Evolutionary conservation across 2,797 vertebrate species (phyloP).

Genomic region (Gallinago solitaria): DNA sequence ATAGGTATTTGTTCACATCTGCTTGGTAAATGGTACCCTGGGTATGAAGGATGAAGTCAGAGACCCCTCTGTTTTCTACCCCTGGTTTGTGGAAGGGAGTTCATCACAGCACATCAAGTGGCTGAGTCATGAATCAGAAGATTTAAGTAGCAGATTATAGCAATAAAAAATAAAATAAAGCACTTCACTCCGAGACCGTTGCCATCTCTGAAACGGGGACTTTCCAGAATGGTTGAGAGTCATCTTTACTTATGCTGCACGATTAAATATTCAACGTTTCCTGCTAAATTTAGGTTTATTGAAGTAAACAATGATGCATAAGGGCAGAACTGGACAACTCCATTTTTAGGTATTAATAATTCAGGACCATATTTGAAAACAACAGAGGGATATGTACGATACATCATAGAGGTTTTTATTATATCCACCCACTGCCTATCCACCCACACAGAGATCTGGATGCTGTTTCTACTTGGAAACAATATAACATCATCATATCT

Average conservation of each 20-base stretch:
- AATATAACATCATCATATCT: slow-evolving; percentile 25
- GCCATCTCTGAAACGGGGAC: neutral
- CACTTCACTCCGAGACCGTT: neutral
- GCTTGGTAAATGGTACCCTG: neutral
- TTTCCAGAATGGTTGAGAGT: neutral
- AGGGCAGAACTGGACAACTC: slow-evolving; percentile 48
- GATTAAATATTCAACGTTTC: slow-evolving; percentile 59
- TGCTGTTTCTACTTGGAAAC: slow-evolving; percentile 34
- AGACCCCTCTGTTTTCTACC: neutral
- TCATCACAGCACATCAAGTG: neutral
- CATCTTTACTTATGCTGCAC: slow-evolving; percentile 15
- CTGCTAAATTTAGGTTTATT: slow-evolving; percentile 55
- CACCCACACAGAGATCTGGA: slow-evolving; percentile 44
- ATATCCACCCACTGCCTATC: slow-evolving; percentile 47
- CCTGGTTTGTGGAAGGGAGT: neutral
- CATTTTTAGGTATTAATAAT: slow-evolving; percentile 65
- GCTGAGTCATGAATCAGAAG: slow-evolving; percentile 56
- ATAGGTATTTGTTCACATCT: neutral
- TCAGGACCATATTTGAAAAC: slow-evolving; percentile 54
- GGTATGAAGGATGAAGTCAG: neutral
- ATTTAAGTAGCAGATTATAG: neutral
- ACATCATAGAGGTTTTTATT: slow-evolving; percentile 50
- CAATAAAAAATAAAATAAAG: slow-evolving; percentile 6
- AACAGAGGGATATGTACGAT: slow-evolving; percentile 23
- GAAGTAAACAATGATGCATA: slow-evolving; percentile 50